These are phyloP conservation scores for Desoria tigrina DNA, from an alignment of 2,888 invertebrate genomes.

Conservation along the genomic window DNA sequence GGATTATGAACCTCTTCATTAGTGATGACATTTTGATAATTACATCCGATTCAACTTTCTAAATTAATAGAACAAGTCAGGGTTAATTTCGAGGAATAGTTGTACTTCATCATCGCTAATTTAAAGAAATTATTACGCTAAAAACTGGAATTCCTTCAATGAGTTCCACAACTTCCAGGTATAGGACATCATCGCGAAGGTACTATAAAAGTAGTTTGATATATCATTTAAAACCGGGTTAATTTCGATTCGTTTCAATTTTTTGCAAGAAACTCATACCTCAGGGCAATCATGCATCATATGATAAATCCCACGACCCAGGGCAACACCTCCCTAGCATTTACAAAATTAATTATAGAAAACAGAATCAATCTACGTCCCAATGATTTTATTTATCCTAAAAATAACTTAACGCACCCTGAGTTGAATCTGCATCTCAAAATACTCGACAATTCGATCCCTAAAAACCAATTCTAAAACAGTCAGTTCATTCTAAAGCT, in stretches of 20 bases:
- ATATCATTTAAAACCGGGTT: not conserved
- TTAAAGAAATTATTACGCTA: not conserved
- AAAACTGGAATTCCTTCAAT: constrained; percentile 50
- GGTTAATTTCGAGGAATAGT: no score
- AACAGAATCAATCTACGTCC: no score
- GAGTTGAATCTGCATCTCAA: constrained; percentile 43
- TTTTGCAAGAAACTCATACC: not conserved
- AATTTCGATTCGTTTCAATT: not conserved
- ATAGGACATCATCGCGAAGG: constrained; percentile 45
- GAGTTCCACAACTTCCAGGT: constrained; percentile 38
- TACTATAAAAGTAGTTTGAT: constrained; percentile 18
- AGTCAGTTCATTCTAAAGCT: no score
- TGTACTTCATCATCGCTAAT: not conserved
- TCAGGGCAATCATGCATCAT: constrained; percentile 49
- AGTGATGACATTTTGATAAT: constrained; percentile 41
- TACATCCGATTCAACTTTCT: constrained; percentile 44
- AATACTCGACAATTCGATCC: constrained; percentile 45
- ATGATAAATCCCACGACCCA: constrained; percentile 25
- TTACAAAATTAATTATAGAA: no score
- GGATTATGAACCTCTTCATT: constrained; percentile 45
- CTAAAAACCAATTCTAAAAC: constrained; percentile 2
- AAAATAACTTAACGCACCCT: constrained; percentile 2
- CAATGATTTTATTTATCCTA: no score
- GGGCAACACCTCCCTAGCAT: constrained; percentile 21
- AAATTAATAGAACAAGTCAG: not conserved